Evolutionary conservation across 2,797 vertebrate genomes (phyloP).

Genomic region (Selene dorsalis): DNA sequence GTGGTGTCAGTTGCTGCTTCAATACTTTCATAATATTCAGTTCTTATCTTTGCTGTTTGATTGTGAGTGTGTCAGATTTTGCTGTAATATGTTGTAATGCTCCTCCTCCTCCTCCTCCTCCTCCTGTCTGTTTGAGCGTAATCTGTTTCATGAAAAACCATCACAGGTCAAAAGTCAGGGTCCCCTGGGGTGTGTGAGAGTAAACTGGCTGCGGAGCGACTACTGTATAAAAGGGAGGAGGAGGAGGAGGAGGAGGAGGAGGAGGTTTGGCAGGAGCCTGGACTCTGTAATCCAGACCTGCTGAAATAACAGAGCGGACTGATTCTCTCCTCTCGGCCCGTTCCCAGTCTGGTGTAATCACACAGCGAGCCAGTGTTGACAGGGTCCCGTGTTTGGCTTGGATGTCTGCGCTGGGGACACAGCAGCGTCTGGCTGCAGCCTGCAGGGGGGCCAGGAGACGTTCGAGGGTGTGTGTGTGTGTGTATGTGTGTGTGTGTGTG

Average conservation of each 20-base stretch:
- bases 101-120: background rate
- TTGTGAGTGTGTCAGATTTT: background rate
- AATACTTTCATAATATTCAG: no score
- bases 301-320: constrained; percentile 77
- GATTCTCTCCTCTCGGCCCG: constrained; percentile 63
- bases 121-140: background rate
- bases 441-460: background rate
- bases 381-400: constrained; percentile 77
- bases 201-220: constrained; percentile 69
- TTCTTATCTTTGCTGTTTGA: background rate
- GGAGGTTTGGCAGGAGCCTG: constrained; percentile 61
- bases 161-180: constrained; percentile 67
- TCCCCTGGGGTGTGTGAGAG: constrained; percentile 56
- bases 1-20: no score
- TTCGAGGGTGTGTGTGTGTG: background rate
- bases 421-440: constrained; percentile 63
- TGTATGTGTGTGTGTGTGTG: background rate
- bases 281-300: constrained; percentile 79
- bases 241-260: constrained; percentile 55
- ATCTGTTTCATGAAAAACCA: constrained; percentile 41
- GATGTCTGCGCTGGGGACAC: constrained; percentile 72
- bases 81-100: constrained; percentile 22
- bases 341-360: constrained; percentile 77
- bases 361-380: constrained; percentile 74
- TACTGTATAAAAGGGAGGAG: constrained; percentile 78